phyloP scores from a whole-genome alignment of 2,113 vertebrate genomes.

The Micronycteris hirsuta region DNA sequence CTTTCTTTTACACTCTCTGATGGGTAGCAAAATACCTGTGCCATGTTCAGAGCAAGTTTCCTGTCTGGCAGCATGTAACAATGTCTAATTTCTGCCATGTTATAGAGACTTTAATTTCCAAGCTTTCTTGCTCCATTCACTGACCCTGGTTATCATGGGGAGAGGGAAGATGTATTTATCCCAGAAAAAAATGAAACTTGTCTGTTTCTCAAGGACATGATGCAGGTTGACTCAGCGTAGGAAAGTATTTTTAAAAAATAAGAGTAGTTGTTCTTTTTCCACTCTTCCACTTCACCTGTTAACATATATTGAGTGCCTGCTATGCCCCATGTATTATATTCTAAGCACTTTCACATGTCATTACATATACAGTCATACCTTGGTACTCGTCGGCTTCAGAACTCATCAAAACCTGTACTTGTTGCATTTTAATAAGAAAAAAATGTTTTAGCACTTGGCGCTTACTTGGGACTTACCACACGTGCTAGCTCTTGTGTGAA shows the following conservation, averaged over 20 bases:
- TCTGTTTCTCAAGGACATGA: slow-evolving; percentile 11
- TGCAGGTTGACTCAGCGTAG: not conserved
- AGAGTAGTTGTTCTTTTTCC: not conserved
- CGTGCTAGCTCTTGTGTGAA: no score
- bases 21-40: not conserved
- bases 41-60: not conserved
- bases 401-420: no score
- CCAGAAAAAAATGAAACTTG: not conserved
- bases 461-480: no score
- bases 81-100: not conserved
- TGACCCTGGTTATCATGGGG: not conserved
- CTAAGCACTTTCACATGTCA: not conserved
- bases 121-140: slow-evolving; percentile 2
- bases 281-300: not conserved
- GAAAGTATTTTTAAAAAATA: not conserved
- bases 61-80: not conserved
- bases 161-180: not conserved
- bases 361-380: not conserved
- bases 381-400: no score
- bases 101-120: slow-evolving; percentile 4
- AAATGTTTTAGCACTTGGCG: no score
- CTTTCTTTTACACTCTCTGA: not conserved
- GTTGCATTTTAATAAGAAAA: no score
- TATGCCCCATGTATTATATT: not conserved
- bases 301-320: not conserved